A percentile compares a stretch with the other conserved stretches of the same genome.
These are phyloP conservation scores for Rhagonycha fulva DNA, from an alignment of 2,888 invertebrate genomes.

Conservation along the genomic window DNA sequence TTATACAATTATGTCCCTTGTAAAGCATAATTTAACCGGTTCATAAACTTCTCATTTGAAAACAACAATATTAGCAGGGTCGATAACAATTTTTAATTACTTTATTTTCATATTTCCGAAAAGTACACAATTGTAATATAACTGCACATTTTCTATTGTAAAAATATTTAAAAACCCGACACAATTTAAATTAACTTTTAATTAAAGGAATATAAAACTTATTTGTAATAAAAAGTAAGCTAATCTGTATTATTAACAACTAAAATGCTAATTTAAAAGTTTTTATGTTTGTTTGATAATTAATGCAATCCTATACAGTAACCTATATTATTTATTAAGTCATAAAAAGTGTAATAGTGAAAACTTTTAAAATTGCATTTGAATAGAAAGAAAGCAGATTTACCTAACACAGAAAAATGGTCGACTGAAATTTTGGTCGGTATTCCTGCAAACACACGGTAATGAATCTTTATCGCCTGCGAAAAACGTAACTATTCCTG, in stretches of 20 bases:
- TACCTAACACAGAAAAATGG: conserved; percentile 40
- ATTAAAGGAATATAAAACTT: background rate
- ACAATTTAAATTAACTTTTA: background rate
- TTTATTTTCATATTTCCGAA: too few relatives aligned
- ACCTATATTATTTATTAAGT: background rate
- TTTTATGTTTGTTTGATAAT: background rate
- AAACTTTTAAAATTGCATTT: conserved; percentile 13
- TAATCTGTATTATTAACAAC: background rate
- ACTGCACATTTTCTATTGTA: background rate
- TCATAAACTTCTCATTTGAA: too few relatives aligned
- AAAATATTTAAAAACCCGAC: background rate
- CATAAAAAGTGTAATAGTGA: background rate
- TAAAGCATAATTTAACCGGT: too few relatives aligned
- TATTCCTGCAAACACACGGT: conserved; percentile 48
- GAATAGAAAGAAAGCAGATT: conserved; percentile 28
- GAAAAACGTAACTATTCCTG: conserved; percentile 55
- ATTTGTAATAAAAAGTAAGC: background rate
- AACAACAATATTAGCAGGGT: too few relatives aligned
- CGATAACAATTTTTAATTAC: too few relatives aligned
- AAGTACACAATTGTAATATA: background rate
- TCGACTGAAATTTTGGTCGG: conserved; percentile 47
- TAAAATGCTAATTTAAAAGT: background rate
- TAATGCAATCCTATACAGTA: background rate
- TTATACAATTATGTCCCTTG: too few relatives aligned
- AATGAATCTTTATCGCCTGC: conserved; percentile 58